Evolutionary conservation across 2,888 invertebrate species (phyloP).

Genomic region (Lomographa bimaculata): DNA sequence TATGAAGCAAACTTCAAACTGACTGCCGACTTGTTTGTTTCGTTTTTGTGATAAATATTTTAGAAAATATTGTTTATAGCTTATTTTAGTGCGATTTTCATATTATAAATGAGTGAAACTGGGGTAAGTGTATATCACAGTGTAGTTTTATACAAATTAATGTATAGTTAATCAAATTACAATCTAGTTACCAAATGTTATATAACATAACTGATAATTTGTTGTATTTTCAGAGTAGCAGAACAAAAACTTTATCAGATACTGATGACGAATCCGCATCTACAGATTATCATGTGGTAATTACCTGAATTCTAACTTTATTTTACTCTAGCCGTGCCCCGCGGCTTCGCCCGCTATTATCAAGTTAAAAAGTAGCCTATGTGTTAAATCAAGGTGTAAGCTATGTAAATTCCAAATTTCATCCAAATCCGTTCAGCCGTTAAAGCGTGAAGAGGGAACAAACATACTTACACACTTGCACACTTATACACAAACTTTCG

Average conservation of each 20-base stretch:
- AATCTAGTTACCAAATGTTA: no score
- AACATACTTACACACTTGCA: no score
- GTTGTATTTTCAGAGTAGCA: constrained; percentile 63
- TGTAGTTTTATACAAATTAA: not conserved
- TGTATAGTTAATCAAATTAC: no score
- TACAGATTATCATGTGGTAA: constrained; percentile 54
- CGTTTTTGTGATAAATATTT: constrained; percentile 32
- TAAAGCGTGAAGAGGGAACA: no score
- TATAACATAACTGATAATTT: no score
- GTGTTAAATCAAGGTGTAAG: no score
- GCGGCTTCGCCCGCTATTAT: no score
- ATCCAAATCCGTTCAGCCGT: no score
- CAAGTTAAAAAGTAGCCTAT: no score
- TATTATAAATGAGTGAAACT: constrained; percentile 59
- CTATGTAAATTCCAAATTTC: no score
- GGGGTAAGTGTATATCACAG: constrained; percentile 55
- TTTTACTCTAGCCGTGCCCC: no score
- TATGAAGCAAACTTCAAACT: constrained; percentile 11
- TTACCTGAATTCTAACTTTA: constrained; percentile 2
- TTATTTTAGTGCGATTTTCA: constrained; percentile 9
- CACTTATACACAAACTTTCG: no score
- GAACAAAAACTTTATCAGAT: constrained; percentile 54
- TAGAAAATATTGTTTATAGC: constrained; percentile 22
- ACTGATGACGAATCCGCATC: constrained; percentile 49
- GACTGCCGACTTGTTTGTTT: constrained; percentile 15